Evolutionary conservation across 1,140 invertebrate species (phyloP), one percentile per base, ranked within the genome.

Genomic region (Dufourea novaeangliae): DNA sequence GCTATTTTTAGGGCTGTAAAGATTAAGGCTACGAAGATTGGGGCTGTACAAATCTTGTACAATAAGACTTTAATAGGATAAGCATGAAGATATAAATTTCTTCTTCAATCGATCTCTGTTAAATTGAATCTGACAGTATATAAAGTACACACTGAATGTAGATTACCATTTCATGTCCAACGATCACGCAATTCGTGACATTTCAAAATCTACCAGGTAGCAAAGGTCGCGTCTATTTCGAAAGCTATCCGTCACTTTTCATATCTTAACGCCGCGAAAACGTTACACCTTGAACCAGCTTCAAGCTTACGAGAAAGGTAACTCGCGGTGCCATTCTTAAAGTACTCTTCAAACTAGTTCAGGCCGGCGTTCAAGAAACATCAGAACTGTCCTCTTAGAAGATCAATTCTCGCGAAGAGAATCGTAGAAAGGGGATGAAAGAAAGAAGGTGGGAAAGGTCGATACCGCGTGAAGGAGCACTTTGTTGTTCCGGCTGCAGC

Each of bases 401-500:
- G 46, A 63, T n/a, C n/a, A 25, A 20, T n/a, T 32, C 12, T 1
- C 20, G 25, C 41, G 52, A 46, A 46, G 17, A n/a, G n/a, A 7
- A 37, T 46, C 6, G 25, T 6, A 20, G 41, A 27, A 52, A 34
- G 56, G 14, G 34, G 29, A 20, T 3, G 25, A 46, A 11, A 25
- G 29, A 62, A 52, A 54, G 63, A 80, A 25, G 17, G 32, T 34
- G 22, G 63, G 83, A 79, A 88, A 46, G 44, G 46, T 34, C 56
- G 44, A 39, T n/a, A 32, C 25, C 52, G 78, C 46, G 56, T 72
- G 71, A 84, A 87, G 83, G 84, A 84, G 86, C 78, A 88, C 88
- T 89, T 90, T 90, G 88, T 90, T 91, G 90, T 89, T 90, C 85
- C 86, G 87, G 82, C 74, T 88, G 86, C 83, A 84, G 86, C 81